These are phyloP conservation scores for Centropus unirufus DNA, from an alignment of 2,113 vertebrate species.

Conservation along the genomic window DNA sequence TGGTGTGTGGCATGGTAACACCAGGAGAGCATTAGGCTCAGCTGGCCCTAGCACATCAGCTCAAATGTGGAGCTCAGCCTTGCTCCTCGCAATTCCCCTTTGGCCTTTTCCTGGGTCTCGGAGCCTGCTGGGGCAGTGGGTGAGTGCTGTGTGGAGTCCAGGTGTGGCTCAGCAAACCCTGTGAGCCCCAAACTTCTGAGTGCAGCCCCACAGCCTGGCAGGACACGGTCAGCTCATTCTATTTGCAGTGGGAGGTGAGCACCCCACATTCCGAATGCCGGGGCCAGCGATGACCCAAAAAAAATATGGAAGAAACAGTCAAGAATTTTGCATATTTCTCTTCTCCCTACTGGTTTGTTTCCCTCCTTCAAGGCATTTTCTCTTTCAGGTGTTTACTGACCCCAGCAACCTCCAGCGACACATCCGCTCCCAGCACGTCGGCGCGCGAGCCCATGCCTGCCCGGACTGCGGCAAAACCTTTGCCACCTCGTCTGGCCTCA, in stretches of 20 bases:
- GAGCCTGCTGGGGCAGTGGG: neutral
- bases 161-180: accelerated
- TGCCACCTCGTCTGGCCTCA: conserved; percentile 98
- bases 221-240: accelerated
- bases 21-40: neutral
- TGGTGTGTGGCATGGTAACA: accelerated
- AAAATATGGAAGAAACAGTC: accelerated
- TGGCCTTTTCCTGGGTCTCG: accelerated
- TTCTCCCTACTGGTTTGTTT: accelerated
- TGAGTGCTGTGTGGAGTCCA: neutral
- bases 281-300: accelerated
- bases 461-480: conserved; percentile 99
- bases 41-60: neutral
- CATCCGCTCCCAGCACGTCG: conserved; percentile 98
- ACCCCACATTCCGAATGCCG: accelerated
- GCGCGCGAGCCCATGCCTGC: conserved; percentile 94
- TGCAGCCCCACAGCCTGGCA: neutral
- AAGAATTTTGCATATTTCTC: accelerated
- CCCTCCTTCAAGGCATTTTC: neutral
- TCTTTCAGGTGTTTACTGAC: conserved; percentile 93
- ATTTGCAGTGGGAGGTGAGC: neutral
- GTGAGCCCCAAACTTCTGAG: accelerated
- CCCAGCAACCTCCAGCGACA: conserved; percentile 99
- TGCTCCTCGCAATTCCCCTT: accelerated
- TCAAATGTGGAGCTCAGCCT: neutral